Evolutionary conservation across 2,113 vertebrate genomes (phyloP).

Genomic region (Agapornis roseicollis): DNA sequence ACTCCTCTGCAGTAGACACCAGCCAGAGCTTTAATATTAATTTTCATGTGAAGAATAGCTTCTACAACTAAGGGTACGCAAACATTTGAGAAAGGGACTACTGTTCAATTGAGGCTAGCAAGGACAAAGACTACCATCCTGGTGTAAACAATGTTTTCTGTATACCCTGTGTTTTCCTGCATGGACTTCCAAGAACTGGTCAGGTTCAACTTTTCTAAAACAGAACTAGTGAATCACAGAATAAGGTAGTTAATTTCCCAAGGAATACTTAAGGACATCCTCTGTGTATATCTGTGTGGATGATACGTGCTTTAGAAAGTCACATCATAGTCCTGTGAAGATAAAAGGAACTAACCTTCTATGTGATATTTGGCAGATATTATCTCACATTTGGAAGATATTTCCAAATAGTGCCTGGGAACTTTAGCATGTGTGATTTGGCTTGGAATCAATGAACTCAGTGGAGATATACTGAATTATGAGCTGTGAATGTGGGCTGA

Average conservation of each 20-base stretch:
- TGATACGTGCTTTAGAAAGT: neutral
- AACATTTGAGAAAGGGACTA: neutral
- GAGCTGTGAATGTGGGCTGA: neutral
- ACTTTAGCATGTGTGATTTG: slow-evolving; percentile 2
- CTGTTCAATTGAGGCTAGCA: neutral
- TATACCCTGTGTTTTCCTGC: neutral
- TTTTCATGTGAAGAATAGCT: neutral
- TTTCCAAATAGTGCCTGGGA: neutral
- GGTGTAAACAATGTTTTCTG: neutral
- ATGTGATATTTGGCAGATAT: neutral
- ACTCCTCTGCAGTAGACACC: neutral
- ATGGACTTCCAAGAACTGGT: neutral
- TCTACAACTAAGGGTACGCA: neutral
- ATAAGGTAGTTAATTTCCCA: neutral
- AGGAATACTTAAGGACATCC: neutral
- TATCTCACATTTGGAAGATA: neutral
- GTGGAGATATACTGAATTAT: neutral
- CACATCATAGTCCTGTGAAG: neutral
- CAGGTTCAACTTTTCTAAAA: neutral
- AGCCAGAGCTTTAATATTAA: neutral
- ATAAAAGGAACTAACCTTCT: neutral
- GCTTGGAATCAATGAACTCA: neutral
- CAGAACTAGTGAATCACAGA: neutral
- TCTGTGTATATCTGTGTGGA: neutral
- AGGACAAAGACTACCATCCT: neutral